Percentiles rank a stretch among this genome's conserved stretches.
These are phyloP conservation scores for Ctenomys sociabilis DNA, from an alignment of 2,113 vertebrate species.

Conservation along the genomic window DNA sequence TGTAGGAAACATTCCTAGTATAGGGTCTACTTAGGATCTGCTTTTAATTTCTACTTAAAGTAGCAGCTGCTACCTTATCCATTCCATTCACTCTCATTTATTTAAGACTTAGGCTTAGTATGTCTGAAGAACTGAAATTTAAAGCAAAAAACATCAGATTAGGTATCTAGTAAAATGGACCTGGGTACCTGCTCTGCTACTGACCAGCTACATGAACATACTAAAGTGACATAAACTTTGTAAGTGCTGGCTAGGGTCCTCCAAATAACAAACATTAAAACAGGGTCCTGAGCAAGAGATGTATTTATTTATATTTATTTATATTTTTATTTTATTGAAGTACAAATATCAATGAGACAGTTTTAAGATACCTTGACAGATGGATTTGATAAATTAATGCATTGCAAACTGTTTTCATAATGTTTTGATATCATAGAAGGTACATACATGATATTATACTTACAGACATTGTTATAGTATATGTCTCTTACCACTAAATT, in stretches of 20 bases:
- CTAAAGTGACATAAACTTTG: neutral
- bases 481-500: too few relatives aligned
- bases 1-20: neutral
- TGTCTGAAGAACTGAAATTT: neutral
- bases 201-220: neutral
- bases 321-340: too few relatives aligned
- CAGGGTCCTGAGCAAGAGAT: neutral
- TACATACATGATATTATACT: too few relatives aligned
- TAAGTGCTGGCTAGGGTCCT: neutral
- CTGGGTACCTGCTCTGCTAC: neutral
- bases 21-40: neutral
- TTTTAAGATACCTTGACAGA: too few relatives aligned
- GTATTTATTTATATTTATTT: too few relatives aligned
- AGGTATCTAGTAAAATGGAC: neutral
- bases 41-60: conserved; percentile 1
- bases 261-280: neutral
- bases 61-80: neutral
- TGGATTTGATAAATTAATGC: too few relatives aligned
- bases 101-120: neutral
- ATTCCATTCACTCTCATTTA: neutral
- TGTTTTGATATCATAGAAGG: too few relatives aligned
- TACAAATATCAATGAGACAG: too few relatives aligned
- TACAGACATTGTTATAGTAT: too few relatives aligned
- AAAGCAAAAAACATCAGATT: neutral
- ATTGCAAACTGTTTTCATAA: too few relatives aligned